Percentiles rank a stretch among this genome's conserved stretches.
These are phyloP conservation scores for Lasioglossum malachurum DNA, from an alignment of 2,888 invertebrate species.

Conservation along the genomic window DNA sequence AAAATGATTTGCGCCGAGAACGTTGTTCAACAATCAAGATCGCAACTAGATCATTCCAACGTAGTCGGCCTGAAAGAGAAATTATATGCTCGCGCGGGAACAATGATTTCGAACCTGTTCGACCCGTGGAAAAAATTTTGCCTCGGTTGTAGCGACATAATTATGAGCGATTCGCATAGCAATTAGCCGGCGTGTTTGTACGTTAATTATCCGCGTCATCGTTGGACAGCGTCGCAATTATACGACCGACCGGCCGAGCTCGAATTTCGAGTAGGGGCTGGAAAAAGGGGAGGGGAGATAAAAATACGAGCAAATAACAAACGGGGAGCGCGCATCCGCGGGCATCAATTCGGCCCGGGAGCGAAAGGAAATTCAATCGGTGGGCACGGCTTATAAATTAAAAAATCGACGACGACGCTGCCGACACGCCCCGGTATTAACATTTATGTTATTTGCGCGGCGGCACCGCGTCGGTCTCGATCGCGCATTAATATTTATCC, in stretches of 20 bases:
- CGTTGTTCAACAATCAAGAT: too few species aligned
- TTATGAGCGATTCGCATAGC: neutral
- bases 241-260: neutral
- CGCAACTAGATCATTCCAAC: too few species aligned
- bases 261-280: neutral
- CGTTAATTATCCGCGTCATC: constrained; percentile 24
- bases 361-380: neutral
- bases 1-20: neutral
- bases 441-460: constrained; percentile 9
- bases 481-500: constrained; percentile 60
- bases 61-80: too few species aligned
- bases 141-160: neutral
- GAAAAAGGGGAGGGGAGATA: neutral
- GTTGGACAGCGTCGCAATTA: neutral
- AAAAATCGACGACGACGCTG: neutral
- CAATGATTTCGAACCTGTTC: neutral
- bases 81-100: too few species aligned
- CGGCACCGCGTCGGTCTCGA: neutral
- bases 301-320: neutral
- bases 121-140: neutral
- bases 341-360: neutral
- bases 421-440: neutral
- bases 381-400: neutral
- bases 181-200: constrained; percentile 1
- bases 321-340: neutral